Percentiles rank a stretch among this genome's conserved stretches.
phyloP scores from a whole-genome alignment of 2,888 invertebrate species.

The Galeopsomyia nigrocyanea region DNA sequence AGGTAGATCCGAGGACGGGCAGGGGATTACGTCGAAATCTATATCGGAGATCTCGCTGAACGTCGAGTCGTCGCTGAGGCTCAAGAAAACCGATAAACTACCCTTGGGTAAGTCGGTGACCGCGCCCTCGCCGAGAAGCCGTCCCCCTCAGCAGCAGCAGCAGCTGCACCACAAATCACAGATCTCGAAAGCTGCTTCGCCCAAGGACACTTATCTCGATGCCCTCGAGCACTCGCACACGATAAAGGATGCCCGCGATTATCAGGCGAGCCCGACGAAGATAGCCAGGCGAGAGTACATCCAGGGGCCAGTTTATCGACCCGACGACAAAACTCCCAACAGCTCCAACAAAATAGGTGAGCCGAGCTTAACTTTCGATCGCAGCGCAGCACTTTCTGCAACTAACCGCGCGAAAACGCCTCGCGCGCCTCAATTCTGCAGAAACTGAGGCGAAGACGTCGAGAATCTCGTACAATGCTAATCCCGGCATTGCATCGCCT shows the following conservation, averaged over 20 bases:
- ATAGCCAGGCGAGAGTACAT: conserved; percentile 55
- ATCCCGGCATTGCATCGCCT: too few relatives aligned
- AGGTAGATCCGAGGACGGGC: background rate
- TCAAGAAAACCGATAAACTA: conserved; percentile 5
- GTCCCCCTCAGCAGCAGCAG: background rate
- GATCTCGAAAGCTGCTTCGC: conserved; percentile 1
- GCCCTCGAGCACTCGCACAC: conserved; percentile 75
- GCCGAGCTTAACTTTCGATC: too few relatives aligned
- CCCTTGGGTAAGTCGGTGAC: too few relatives aligned
- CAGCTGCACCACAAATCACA: background rate
- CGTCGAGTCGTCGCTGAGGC: conserved; percentile 15
- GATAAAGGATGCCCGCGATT: conserved; percentile 63
- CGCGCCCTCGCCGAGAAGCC: background rate
- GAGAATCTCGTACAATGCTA: conserved; percentile 25
- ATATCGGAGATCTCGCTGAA: conserved; percentile 21
- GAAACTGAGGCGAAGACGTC: conserved; percentile 26
- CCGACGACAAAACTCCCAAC: conserved; percentile 22
- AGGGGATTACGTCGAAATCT: background rate
- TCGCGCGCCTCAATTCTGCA: background rate
- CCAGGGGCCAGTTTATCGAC: conserved; percentile 56
- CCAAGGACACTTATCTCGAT: conserved; percentile 76
- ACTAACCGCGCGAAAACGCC: too few relatives aligned
- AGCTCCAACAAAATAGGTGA: background rate
- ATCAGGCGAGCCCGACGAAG: conserved; percentile 43
- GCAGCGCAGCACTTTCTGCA: too few relatives aligned